Evolutionary conservation across 2,113 vertebrate species (phyloP), one percentile per base, ranked within the genome.

Genomic region (Callospermophilus lateralis): DNA sequence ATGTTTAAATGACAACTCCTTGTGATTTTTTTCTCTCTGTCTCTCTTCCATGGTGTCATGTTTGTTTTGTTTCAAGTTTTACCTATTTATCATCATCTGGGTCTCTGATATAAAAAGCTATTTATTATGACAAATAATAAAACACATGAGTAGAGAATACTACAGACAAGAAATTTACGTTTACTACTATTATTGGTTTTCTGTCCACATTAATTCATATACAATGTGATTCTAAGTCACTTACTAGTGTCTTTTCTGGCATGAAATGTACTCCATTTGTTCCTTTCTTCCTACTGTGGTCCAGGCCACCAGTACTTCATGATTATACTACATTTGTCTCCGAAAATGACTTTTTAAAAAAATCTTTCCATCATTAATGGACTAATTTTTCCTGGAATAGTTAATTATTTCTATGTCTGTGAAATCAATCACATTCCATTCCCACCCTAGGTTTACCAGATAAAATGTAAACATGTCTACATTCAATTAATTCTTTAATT

Each of bases 11-110:
- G 2, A 3, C 10, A 91, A 9, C 1, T 65, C 4, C 34, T 79
- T 79, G 28, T 67, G 12, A 67, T 39, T 4, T 6, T 32, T 58
- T 51, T 51, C 13, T 48, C 12, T 51, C 1, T 80, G 86, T 16
- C 30, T 85, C 22, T 88, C 26, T 88, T 94, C 8, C 77, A 0
- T 34, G 95, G 9, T 93, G 6, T 37, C 22, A 48, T 74, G 0
- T 8, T 61, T 63, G 8, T 86, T 94, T 73, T 53, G 8, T 89
- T 95, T 92, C 15, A 24, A 51, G 55, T 34, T 92, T 61, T 84
- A 53, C 22, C 32, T 32, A 12, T 58, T 55, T 61, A 63, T 84
- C 1, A 89, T 68, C 2, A 32, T 73, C 32, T 85, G 15, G 4
- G 8, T 34, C 19, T 78, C 7, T 45, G 8, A 84, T 32, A 65